Evolutionary conservation across 2,888 invertebrate genomes (phyloP).

Genomic region (Ectobius pallidus): DNA sequence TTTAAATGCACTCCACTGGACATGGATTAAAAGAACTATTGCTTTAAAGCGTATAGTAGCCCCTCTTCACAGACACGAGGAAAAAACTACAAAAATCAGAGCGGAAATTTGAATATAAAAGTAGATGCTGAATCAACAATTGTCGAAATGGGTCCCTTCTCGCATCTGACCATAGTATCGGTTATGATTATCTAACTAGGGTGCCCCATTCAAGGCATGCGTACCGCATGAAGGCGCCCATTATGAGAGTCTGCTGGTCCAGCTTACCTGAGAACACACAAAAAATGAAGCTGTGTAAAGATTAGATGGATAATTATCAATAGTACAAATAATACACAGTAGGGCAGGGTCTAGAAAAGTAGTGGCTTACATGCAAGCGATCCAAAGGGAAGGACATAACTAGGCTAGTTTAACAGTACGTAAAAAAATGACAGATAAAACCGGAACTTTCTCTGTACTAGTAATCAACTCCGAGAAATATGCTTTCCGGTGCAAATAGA

Average conservation of each 20-base stretch:
- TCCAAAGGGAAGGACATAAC: no score
- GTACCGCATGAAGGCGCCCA: background rate
- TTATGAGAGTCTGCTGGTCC: background rate
- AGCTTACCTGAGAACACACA: background rate
- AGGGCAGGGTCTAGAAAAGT: no score
- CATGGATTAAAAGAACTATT: background rate
- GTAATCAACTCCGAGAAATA: no score
- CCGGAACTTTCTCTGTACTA: no score
- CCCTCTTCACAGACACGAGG: background rate
- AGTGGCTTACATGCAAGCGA: no score
- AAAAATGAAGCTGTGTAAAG: background rate
- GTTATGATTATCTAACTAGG: background rate
- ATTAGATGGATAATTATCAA: background rate
- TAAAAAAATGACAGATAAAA: no score
- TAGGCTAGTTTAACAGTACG: no score
- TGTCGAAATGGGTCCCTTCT: background rate
- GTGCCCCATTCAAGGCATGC: background rate
- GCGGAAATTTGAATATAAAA: constrained; percentile 9
- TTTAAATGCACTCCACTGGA: background rate
- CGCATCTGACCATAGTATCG: constrained; percentile 16
- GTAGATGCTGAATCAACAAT: constrained; percentile 1
- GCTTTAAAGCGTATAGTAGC: background rate
- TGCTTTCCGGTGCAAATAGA: no score
- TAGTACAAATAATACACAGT: no score
- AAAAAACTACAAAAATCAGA: background rate